Base-by-base conservation (phyloP, 1,140 invertebrate genomes). In the Helicoverpa armigera region DNA sequence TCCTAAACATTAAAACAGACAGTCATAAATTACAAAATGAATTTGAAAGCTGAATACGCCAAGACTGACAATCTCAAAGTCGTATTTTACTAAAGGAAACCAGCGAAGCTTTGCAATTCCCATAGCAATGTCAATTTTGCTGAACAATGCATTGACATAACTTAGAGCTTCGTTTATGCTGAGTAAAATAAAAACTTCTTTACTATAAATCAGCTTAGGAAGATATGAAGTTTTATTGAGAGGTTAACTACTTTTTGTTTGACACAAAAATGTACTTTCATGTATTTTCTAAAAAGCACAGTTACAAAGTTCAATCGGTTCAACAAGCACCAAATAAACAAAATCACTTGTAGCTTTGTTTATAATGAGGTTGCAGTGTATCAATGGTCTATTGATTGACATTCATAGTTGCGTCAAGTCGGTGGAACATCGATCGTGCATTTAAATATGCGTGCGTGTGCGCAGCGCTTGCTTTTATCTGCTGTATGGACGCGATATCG, bases 381-480 rank as follows among this genome's bases (percentile, higher is more conserved):
- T 77, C 54, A 56, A 76, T 81, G 35, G 61, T 53, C n/a, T 69
- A 65, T 74, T 81, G 74, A 83, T 83, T 83, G 74, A 81, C 60
- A 79, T 81, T 73, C 65, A 75, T 65, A 69, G 31, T 48, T 67
- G 79, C 74, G 60, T 75, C 60, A 72, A 80, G 61, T 73, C 72
- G 58, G 80, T 72, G 63, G 74, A 83, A 70, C 56, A 73, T 58
- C 43, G 67, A 63, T 77, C 73, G 79, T 69, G 67, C 76, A 79
- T 58, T 79, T 80, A 77, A 75, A 77, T 80, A 82, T 82, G 72
- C 78, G 79, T 75, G 60, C 73, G 75, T 79, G 79, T 75, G 69
- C 43, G 69, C 53, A 50, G 14, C 75, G 75, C 29, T 73, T 65
- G 35, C 77, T 79, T 70, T 69, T 79, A 79, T 70, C 65, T 79